These are phyloP conservation scores for Atopsyche davidsoni DNA, from an alignment of 1,140 invertebrate genomes.

Conservation along the genomic window DNA sequence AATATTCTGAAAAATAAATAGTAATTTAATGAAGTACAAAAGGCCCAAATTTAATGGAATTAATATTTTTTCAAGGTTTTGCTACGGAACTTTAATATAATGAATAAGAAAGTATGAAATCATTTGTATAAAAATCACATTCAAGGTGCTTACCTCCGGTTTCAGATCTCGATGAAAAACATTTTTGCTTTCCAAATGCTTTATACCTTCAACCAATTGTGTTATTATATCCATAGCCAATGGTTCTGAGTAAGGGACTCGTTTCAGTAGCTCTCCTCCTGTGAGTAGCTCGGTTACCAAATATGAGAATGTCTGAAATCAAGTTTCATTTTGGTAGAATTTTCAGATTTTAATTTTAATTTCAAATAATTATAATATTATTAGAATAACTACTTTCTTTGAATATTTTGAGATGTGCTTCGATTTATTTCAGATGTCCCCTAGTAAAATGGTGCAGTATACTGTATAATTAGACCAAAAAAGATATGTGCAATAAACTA, in stretches of 20 bases:
- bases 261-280: conserved; percentile 81
- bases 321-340: too few species aligned
- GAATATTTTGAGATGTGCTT: neutral
- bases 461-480: neutral
- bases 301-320: conserved; percentile 60
- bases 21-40: neutral
- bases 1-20: conserved; percentile 22
- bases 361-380: conserved; percentile 22
- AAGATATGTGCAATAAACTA: neutral
- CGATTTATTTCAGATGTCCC: too few species aligned
- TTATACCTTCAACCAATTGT: conserved; percentile 74
- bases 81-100: neutral
- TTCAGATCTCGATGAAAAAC: conserved; percentile 88
- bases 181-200: conserved; percentile 72
- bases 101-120: neutral
- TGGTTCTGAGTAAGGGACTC: conserved; percentile 48
- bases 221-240: conserved; percentile 64
- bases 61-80: neutral
- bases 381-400: neutral
- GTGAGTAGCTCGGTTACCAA: conserved; percentile 79
- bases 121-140: neutral
- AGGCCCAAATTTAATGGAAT: neutral
- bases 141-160: conserved; percentile 59
- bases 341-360: conserved; percentile 11
- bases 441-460: neutral